Percentiles rank a stretch among this genome's conserved stretches.
Conservation (phyloP, 2,113 vertebrate genomes). For the Larimichthys crocea region DNA sequence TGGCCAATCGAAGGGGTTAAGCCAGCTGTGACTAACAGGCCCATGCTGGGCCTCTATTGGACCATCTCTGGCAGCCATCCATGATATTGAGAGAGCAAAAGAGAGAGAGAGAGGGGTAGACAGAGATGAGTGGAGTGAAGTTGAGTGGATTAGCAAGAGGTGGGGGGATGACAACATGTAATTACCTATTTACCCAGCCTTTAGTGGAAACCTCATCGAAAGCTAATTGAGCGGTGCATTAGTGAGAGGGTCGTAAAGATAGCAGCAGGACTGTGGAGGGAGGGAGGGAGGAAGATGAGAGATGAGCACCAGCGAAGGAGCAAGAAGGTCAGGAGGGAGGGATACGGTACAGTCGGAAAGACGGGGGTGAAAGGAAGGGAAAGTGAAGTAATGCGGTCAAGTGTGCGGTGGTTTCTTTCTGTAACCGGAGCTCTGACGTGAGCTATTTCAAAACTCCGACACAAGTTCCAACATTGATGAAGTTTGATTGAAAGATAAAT, state of each 20-base stretch:
- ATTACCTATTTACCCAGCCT: conserved; percentile 81
- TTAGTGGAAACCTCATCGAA: conserved; percentile 77
- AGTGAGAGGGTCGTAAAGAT: conserved; percentile 67
- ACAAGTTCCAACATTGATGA: neutral
- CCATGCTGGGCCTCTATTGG: conserved; percentile 66
- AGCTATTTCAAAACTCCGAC: conserved; percentile 26
- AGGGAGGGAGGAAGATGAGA: conserved; percentile 55
- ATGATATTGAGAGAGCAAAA: conserved; percentile 61
- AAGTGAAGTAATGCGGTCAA: conserved; percentile 31
- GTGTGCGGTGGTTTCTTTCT: neutral
- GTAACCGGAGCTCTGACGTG: conserved; percentile 6
- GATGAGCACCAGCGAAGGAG: conserved; percentile 51
- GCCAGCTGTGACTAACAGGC: conserved; percentile 77
- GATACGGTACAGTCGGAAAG: neutral
- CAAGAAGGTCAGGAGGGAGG: conserved; percentile 39
- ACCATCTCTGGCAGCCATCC: conserved; percentile 72
- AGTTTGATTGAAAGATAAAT: neutral
- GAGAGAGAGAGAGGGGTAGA: conserved; percentile 19
- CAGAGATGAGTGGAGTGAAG: conserved; percentile 54
- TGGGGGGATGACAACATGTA: conserved; percentile 78
- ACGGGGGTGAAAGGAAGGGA: neutral
- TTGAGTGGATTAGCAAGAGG: conserved; percentile 78
- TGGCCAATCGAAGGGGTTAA: conserved; percentile 69
- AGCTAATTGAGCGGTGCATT: conserved; percentile 80
- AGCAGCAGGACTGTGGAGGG: conserved; percentile 51